Percentiles rank a stretch among this genome's conserved stretches.
Evolutionary conservation across 2,113 vertebrate species (phyloP).

Genomic region (Ellobius talpinus): DNA sequence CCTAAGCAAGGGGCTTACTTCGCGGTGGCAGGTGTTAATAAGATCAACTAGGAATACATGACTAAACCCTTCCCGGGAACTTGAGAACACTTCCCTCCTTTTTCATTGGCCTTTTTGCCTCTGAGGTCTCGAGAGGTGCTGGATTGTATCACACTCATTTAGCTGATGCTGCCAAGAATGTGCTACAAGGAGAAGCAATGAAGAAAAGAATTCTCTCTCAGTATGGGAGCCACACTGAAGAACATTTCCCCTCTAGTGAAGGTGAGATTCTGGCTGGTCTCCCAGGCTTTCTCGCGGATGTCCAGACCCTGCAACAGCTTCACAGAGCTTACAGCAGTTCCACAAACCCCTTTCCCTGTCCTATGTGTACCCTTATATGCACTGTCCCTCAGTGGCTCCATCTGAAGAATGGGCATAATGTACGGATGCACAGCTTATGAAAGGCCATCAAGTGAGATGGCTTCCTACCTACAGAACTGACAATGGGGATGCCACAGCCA

Average conservation of each 20-base stretch:
- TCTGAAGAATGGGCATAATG: neutral
- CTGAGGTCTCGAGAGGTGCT: slow-evolving; percentile 62
- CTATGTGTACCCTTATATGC: neutral
- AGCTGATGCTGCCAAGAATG: slow-evolving; percentile 76
- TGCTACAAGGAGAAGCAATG: neutral
- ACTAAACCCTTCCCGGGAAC: slow-evolving; percentile 56
- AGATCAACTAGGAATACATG: slow-evolving; percentile 56
- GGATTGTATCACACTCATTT: slow-evolving; percentile 76
- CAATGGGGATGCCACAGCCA: neutral
- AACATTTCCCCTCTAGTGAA: neutral
- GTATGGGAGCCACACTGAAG: neutral
- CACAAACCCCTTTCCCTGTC: neutral
- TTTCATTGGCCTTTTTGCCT: slow-evolving; percentile 54
- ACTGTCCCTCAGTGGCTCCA: neutral
- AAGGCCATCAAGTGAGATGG: neutral
- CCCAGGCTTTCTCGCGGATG: neutral
- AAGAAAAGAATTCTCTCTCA: slow-evolving; percentile 39
- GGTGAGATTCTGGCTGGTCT: neutral
- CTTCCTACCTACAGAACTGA: neutral
- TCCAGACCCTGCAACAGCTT: neutral
- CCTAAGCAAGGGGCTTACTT: slow-evolving; percentile 56
- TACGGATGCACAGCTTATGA: neutral
- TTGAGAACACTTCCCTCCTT: slow-evolving; percentile 50
- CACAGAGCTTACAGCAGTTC: neutral
- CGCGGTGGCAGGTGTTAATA: slow-evolving; percentile 69